Base-by-base conservation (phyloP, 1,140 invertebrate species). In the Ptiloglossa arizonensis region DNA sequence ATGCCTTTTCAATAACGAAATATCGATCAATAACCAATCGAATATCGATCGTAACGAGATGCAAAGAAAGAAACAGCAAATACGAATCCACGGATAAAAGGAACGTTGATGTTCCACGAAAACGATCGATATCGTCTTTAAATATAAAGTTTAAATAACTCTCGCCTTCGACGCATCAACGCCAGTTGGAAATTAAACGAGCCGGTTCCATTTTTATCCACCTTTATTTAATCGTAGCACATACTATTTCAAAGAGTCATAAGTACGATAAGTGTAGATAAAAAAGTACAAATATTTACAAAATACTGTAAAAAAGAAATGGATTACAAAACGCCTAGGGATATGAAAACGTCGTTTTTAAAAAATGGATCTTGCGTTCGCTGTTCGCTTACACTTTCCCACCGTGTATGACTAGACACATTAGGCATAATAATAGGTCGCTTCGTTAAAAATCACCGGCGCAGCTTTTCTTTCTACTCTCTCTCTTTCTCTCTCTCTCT, bases 201-300 rank as follows among this genome's bases (percentile, higher is more conserved):
- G n/a, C n/a, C 62, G 9, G 8, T 13, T 35, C 17, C 5, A n/a
- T 60, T 69, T 71, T 71, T 60, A n/a, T 71, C 48, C 75, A 70
- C 57, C 48, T 77, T 77, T 88, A 88, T 88, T 89, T 80, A 75
- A 60, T 85, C 75, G 72, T 88, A 87, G 82, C 84, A 88, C 84
- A 82, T 87, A 87, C 82, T 84, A 85, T 86, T 79, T 80, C 70
- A 83, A 86, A 86, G 85, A 89, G 84, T 84, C 56, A 76, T 81
- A 86, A 87, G 82, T 89, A 88, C 80, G 72, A 86, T 76, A 41
- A 41, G 54, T 57, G 72, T 84, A 73, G 80, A 84, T 88, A 88
- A 88, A 89, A 89, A 89, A 89, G 87, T 89, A 89, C 83, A 89
- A 88, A 89, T 89, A 89, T 89, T 89, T 89, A 89, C 88, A 89